Percentiles rank a stretch among this genome's conserved stretches.
phyloP scores from a whole-genome alignment of 35 echinoderm and acorn worm genomes.

The Strongylocentrotus purpuratus region DNA sequence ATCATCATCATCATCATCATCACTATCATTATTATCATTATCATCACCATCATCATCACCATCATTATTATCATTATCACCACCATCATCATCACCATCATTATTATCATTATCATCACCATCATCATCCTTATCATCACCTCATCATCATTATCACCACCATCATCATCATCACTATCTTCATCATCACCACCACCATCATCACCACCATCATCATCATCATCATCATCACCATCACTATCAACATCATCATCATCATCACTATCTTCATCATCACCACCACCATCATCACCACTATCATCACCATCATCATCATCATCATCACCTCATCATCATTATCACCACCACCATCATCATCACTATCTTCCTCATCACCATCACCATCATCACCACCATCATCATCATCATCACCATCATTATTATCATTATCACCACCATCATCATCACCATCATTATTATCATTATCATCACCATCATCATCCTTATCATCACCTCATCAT shows the following conservation, averaged over 20 bases:
- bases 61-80: neutral
- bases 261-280: neutral
- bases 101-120: conserved; percentile 8
- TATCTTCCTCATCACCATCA: no score
- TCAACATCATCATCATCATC: neutral
- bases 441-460: no score
- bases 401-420: no score
- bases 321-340: no score
- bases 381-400: no score
- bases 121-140: no score
- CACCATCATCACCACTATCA: conserved; percentile 9
- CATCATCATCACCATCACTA: neutral
- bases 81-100: neutral
- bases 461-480: no score
- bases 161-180: neutral
- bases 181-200: neutral
- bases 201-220: neutral
- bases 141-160: neutral
- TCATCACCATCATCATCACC: neutral
- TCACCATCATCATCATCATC: neutral
- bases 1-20: neutral
- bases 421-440: no score
- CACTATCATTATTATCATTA: neutral
- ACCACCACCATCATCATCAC: no score
- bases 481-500: no score